These are phyloP conservation scores for Orussus abietinus DNA, from an alignment of 1,140 invertebrate genomes.

Conservation along the genomic window DNA sequence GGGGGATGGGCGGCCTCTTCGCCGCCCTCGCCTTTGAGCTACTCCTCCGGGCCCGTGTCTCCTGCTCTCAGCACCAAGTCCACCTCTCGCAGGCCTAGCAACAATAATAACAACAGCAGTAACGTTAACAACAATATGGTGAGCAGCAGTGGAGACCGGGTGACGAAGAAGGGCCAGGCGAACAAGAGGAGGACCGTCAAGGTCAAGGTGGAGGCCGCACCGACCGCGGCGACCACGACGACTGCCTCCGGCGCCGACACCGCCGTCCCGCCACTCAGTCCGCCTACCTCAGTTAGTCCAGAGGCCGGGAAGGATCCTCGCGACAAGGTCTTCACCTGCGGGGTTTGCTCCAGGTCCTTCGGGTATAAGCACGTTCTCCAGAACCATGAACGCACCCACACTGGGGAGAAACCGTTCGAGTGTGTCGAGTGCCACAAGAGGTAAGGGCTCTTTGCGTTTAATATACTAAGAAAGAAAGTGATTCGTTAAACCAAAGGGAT, in stretches of 20 bases:
- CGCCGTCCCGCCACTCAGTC: constrained; percentile 48
- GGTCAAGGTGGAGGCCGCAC: constrained; percentile 39
- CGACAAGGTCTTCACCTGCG: constrained; percentile 84
- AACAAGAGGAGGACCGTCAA: constrained; percentile 36
- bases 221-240: constrained; percentile 24
- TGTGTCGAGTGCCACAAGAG: constrained; percentile 91
- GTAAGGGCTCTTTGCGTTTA: no score
- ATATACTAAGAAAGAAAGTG: no score
- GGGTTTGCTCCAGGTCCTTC: constrained; percentile 80
- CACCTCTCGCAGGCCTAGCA: constrained; percentile 28
- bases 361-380: constrained; percentile 94
- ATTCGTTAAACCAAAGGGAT: no score
- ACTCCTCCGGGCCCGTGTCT: constrained; percentile 37
- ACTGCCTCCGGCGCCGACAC: constrained; percentile 38
- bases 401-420: constrained; percentile 94
- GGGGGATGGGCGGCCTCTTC: constrained; percentile 43
- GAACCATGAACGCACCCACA: constrained; percentile 95
- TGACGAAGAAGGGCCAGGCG: constrained; percentile 37
- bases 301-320: constrained; percentile 55
- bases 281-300: constrained; percentile 44
- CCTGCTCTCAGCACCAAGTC: constrained; percentile 36
- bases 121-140: constrained; percentile 51
- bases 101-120: constrained; percentile 41
- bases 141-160: constrained; percentile 44
- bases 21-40: constrained; percentile 38